Evolutionary conservation across 2,113 vertebrate genomes (phyloP).

Genomic region (Rynchops niger): DNA sequence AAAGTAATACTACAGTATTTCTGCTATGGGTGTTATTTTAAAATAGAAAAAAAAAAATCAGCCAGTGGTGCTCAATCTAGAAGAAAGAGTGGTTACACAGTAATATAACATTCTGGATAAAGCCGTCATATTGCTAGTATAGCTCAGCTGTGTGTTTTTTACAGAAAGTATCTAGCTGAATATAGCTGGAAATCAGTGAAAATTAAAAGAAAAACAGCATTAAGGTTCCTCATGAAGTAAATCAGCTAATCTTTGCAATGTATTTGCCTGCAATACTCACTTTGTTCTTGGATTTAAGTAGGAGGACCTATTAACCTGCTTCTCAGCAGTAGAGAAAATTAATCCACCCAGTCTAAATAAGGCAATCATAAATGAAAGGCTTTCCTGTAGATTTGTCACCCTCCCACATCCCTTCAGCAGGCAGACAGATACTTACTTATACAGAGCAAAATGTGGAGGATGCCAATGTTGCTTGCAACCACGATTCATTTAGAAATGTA

Average conservation of each 20-base stretch:
- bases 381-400: constrained; percentile 21
- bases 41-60: neutral
- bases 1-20: neutral
- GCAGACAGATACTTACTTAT: neutral
- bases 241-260: neutral
- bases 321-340: constrained; percentile 30
- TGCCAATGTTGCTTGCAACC: neutral
- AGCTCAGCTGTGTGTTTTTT: neutral
- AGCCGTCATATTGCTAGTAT: neutral
- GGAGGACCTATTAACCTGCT: constrained; percentile 29
- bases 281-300: constrained; percentile 32
- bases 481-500: neutral
- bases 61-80: neutral
- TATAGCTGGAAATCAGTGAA: neutral
- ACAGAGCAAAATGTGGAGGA: constrained; percentile 7
- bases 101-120: neutral
- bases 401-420: neutral
- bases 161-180: neutral
- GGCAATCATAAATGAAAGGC: constrained; percentile 15
- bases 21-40: neutral
- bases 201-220: neutral
- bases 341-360: constrained; percentile 19
- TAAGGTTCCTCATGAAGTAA: neutral
- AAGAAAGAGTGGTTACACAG: neutral
- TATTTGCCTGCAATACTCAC: neutral